Evolutionary conservation across 2,888 invertebrate species (phyloP).

Genomic region (Rhamnusium bicolor): DNA sequence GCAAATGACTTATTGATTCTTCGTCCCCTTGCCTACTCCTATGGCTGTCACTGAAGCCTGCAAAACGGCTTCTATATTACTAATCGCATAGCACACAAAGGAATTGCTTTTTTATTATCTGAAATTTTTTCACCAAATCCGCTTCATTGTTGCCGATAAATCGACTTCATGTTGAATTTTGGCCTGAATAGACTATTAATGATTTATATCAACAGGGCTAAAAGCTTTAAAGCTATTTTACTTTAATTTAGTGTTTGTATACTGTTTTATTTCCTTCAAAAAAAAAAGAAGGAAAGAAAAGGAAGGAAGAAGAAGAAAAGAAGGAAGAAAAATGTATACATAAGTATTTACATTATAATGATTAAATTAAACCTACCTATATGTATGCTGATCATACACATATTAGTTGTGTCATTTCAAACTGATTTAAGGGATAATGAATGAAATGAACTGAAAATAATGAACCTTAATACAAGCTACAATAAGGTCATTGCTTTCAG

Average conservation of each 20-base stretch:
- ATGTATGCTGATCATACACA: no score
- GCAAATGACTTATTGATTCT: not conserved
- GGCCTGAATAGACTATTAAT: conserved; percentile 20
- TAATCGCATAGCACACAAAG: conserved; percentile 41
- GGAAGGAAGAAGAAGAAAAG: no score
- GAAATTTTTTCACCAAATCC: conserved; percentile 13
- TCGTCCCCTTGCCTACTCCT: not conserved
- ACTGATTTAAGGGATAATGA: no score
- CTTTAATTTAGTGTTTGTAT: conserved; percentile 27
- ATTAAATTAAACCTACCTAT: no score
- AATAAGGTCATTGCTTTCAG: no score
- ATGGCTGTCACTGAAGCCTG: not conserved
- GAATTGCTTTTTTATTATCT: conserved; percentile 36
- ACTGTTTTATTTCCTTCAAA: not conserved
- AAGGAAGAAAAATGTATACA: no score
- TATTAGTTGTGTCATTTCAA: no score
- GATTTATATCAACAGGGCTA: conserved; percentile 27
- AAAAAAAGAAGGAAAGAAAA: no score
- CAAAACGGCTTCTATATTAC: conserved; percentile 44
- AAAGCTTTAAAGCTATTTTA: conserved; percentile 25
- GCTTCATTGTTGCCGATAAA: conserved; percentile 28
- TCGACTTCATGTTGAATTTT: conserved; percentile 22
- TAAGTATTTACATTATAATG: no score
- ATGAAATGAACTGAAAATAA: no score
- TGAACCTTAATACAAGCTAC: no score